Evolutionary conservation across 1,140 invertebrate species (phyloP), one percentile per base, ranked within the genome.

Genomic region (Macrocentrus cingulum): DNA sequence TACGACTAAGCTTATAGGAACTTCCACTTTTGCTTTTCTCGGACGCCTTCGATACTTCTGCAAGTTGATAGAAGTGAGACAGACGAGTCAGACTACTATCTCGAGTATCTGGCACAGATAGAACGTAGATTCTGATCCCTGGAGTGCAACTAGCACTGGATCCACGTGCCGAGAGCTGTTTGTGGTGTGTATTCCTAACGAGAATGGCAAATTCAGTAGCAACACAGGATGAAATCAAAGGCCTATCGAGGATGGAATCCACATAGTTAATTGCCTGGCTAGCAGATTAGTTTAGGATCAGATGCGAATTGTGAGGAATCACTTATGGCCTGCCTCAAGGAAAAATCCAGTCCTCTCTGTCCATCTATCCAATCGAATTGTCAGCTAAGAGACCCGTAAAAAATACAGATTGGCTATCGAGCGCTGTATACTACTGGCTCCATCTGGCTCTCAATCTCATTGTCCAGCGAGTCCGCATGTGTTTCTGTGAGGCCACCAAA

Each of bases 221-320:
- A 0, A 25, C 49, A 18, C 9, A 7, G 29, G 45, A 48, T 45
- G n/a, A 3, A 18, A 20, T 20, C 11, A 48, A 23, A 29, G 19
- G 29, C 3, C 36, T 5, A 29, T 8, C 13, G 36, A 39, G 11
- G 8, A 39, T n/a, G 36, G 15, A 4, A 39, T 8, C 8, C 3
- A 39, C 15, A 39, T 39, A 70, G 64, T 72, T 73, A 71, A 73
- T 73, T 73, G 63, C 62, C 66, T 71, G 62, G 66, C 67, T n/a
- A n/a, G n/a, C n/a, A n/a, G n/a, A n/a, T n/a, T 65, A 69, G 71
- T 71, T 67, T 65, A 61, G 66, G 66, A 71, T 71, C 68, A 71
- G 62, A 29, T 29, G 9, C 25, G 25, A 29, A 29, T 29, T 29
- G 36, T 8, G 7, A 11, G 13, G 15, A n/a, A 39, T n/a, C 13